A percentile compares a stretch with the other conserved stretches of the same genome.
phyloP scores from a whole-genome alignment of 2,113 vertebrate species.

The Calyptomena viridis region DNA sequence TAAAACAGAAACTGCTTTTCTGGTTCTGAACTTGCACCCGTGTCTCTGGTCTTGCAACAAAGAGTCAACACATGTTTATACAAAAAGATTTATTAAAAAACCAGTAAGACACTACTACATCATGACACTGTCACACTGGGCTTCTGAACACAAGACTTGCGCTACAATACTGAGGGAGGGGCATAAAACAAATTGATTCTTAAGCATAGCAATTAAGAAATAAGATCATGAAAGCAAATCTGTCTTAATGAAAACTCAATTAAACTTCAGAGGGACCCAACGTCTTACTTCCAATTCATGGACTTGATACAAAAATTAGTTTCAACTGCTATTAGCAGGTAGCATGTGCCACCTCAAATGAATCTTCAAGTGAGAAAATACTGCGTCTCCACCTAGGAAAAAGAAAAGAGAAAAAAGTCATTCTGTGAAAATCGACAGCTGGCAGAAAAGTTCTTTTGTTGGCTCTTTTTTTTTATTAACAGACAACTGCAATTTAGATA shows the following conservation, averaged over 20 bases:
- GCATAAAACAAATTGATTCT: conserved; percentile 75
- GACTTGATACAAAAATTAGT: conserved; percentile 82
- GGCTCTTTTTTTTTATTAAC: conserved; percentile 12
- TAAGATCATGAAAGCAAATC: conserved; percentile 78
- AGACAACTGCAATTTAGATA: conserved; percentile 68
- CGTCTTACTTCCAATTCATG: conserved; percentile 78
- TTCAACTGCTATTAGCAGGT: conserved; percentile 81
- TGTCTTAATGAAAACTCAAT: conserved; percentile 78
- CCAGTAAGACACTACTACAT: conserved; percentile 82
- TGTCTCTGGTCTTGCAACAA: conserved; percentile 37
- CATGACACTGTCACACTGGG: conserved; percentile 82
- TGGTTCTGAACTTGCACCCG: not conserved
- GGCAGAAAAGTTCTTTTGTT: conserved; percentile 21
- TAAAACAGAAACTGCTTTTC: not conserved
- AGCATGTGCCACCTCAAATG: conserved; percentile 81
- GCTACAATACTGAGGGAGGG: conserved; percentile 76
- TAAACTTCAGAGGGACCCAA: conserved; percentile 79
- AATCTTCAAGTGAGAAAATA: conserved; percentile 84
- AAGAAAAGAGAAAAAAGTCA: conserved; percentile 76
- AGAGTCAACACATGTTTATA: conserved; percentile 70
- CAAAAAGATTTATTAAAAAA: conserved; percentile 87
- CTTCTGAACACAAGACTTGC: conserved; percentile 79
- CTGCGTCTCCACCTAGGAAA: conserved; percentile 84
- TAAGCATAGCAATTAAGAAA: conserved; percentile 82
- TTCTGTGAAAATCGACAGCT: not conserved